Evolutionary conservation across 2,113 vertebrate species (phyloP), one percentile per base, ranked within the genome.

Genomic region (Oncorhynchus clarkii): DNA sequence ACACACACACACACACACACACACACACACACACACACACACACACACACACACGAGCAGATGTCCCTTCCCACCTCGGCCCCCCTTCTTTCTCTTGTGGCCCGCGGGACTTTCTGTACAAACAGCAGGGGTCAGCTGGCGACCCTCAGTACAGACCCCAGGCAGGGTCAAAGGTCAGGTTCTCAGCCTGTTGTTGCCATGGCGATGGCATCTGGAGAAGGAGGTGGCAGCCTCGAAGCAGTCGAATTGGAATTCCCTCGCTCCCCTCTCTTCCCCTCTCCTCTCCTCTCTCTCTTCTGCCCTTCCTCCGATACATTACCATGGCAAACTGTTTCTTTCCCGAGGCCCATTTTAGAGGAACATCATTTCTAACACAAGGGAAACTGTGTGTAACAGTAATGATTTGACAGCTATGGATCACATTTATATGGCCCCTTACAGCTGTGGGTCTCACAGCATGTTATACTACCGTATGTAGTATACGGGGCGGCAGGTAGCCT

Each of bases 131-230:
- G 88, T 87, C 78, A 86, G 76, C 80, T 78, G 77, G 83, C 68
- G 75, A 89, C 88, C 85, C 76, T 27, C 74, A 83, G 87, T 77
- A 74, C 80, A 83, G 89, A 92, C 90, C 90, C 86, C 74, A 54
- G 34, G 1, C 26, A 70, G 75, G 82, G 92, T 92, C 92, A 94
- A 79, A 91, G 93, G 89, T 89, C 91, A 89, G 75, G 74, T 87
- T 89, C 88, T 83, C 84, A 90, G 88, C 83, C 84, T 88, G 76
- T 80, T 86, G 88, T 93, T 90, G 80, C 83, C 86, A 84, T 84
- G 83, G 88, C 71, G 87, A 92, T 76, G 76, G 84, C 89, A 90
- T 91, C 87, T 90, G 88, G 82, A 84, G 77, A 78, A 45, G 16
- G 71, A 76, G 78, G 75, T 80, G 73, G 79, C 72, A 34, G 65